Evolutionary conservation across 2,113 vertebrate genomes (phyloP).

Genomic region (Siniperca knerii): DNA sequence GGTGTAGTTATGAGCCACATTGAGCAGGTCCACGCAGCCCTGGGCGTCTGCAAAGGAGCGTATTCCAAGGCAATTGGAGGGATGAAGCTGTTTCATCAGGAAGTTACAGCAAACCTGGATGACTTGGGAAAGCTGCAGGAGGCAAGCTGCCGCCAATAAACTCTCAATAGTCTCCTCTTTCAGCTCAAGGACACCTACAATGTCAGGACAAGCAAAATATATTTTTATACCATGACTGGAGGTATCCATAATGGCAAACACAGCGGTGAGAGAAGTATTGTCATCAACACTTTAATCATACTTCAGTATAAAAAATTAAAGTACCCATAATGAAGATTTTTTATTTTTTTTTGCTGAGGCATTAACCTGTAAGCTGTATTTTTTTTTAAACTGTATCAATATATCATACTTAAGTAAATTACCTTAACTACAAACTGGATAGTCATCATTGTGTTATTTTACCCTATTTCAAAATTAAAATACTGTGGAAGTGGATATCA

Average conservation of each 20-base stretch:
- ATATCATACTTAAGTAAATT: not conserved
- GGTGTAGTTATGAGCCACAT: slow-evolving; percentile 95
- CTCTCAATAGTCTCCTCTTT: slow-evolving; percentile 98
- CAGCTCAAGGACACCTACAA: slow-evolving; percentile 92
- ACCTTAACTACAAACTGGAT: not conserved
- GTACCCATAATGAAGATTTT: not conserved
- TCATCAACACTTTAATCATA: slow-evolving; percentile 20
- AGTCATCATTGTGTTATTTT: not conserved
- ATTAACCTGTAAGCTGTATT: not conserved
- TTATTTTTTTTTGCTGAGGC: not conserved
- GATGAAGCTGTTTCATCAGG: slow-evolving; percentile 97
- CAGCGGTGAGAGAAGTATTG: not conserved
- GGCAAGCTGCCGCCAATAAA: slow-evolving; percentile 94
- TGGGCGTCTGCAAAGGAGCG: slow-evolving; percentile 96
- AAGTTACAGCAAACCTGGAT: slow-evolving; percentile 97
- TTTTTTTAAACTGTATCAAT: not conserved
- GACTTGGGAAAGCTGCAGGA: slow-evolving; percentile 95
- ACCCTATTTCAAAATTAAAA: not conserved
- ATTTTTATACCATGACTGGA: slow-evolving; percentile 14
- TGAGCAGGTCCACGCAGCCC: slow-evolving; percentile 93
- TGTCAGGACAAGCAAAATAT: slow-evolving; percentile 48
- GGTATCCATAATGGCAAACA: not conserved
- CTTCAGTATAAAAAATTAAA: not conserved
- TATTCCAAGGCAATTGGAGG: slow-evolving; percentile 97
- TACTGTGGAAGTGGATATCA: not conserved